Base-by-base conservation (phyloP, 2,113 vertebrate genomes). In the Plecturocebus donacophilus region DNA sequence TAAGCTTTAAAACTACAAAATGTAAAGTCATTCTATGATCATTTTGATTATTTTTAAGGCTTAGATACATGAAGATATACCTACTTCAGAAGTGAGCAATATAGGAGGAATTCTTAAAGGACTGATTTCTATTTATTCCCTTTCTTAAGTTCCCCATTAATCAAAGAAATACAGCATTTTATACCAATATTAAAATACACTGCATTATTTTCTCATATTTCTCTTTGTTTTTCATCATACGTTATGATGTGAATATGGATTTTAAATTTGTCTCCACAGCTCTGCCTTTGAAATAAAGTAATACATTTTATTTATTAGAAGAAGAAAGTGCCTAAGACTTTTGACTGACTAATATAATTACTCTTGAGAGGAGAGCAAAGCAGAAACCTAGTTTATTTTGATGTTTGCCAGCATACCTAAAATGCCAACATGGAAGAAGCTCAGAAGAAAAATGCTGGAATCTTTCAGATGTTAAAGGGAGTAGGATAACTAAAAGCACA, bases 381-480 rank as follows among this genome's bases (percentile, higher is more conserved):
- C 85, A 93, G 89, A 98, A 97, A 81, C 70, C 97, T 98, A 54
- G 98, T 96, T 98, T 98, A 97, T 98, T 98, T 97, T 97, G 94
- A 93, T 96, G 83, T n/a, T 93, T 97, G 35, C 94, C 97, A 97
- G 83, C 35, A 96, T 40, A 95, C 45, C 88, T 94, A 95, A 95
- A 96, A 97, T 96, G 32, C 27, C 97, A 98, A 94, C 66, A 92
- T 77, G 73, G 70, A 97, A 96, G 97, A 58, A 91, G 61, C 95
- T 79, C 71, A 89, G 16, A 98, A 98, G 93, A 96, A 95, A 97
- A 97, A 92, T 95, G n/a, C 80, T 92, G 32, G 83, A 97, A 93
- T 10, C 91, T 71, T 85, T 81, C 9, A 83, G 87, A 97, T 97
- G 32, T 70, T 96, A 97, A 98, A 97, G n/a, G 94, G 97, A 97